Evolutionary conservation across 2,797 vertebrate genomes (phyloP).

Genomic region (Diplodus sargus): DNA sequence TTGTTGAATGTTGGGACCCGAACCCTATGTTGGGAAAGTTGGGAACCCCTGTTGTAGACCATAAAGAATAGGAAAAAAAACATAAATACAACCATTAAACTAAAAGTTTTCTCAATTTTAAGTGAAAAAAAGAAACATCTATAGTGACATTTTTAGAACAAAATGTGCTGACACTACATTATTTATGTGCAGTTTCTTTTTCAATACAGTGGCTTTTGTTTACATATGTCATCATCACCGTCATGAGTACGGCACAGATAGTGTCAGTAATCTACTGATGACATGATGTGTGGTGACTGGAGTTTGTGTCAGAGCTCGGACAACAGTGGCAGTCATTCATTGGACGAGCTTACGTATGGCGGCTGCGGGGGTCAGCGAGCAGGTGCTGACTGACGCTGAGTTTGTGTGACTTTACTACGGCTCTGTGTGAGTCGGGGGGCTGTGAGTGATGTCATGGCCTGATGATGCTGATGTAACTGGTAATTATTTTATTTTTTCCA

Average conservation of each 20-base stretch:
- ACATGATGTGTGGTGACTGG: conserved; percentile 71
- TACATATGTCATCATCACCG: conserved; percentile 1
- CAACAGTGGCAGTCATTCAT: conserved; percentile 72
- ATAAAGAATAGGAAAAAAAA: conserved; percentile 10
- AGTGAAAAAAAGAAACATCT: neutral
- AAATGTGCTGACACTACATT: neutral
- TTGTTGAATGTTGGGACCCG: too few relatives aligned
- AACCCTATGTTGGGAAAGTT: too few relatives aligned
- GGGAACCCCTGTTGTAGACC: too few relatives aligned
- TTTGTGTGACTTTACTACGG: conserved; percentile 46
- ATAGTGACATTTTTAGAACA: neutral
- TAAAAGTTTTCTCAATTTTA: neutral
- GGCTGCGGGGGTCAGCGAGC: conserved; percentile 53
- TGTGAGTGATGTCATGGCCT: conserved; percentile 71
- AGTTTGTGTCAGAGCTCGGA: conserved; percentile 57
- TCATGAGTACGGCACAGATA: conserved; percentile 32
- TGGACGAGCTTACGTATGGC: conserved; percentile 61
- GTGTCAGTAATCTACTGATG: conserved; percentile 64
- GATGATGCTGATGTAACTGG: conserved; percentile 70
- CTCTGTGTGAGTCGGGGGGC: conserved; percentile 42
- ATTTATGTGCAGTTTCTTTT: neutral
- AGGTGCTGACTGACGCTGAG: conserved; percentile 69
- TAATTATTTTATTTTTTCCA: conserved; percentile 30
- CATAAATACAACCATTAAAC: neutral
- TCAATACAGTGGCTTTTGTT: conserved; percentile 1